These are phyloP conservation scores for Drosophila chauvacae DNA, from an alignment of 1,140 invertebrate species.

Conservation along the genomic window DNA sequence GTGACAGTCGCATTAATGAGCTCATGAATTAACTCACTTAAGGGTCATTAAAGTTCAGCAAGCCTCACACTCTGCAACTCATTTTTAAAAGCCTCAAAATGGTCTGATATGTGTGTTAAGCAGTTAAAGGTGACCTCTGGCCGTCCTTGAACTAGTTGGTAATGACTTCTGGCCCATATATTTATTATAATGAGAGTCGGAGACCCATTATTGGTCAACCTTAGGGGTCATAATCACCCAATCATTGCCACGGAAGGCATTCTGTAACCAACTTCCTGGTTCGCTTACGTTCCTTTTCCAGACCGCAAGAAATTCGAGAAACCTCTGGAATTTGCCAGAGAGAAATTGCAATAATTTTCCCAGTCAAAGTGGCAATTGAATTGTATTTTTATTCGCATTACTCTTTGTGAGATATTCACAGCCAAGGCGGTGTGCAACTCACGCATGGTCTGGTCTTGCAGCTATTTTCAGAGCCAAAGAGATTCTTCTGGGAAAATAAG, in stretches of 20 bases:
- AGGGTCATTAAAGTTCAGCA: conserved; percentile 21
- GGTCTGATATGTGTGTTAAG: neutral
- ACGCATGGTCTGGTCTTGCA: neutral
- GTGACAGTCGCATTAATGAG: conserved; percentile 7
- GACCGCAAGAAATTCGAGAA: conserved; percentile 17
- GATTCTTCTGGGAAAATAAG: neutral
- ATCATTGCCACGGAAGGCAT: conserved; percentile 1
- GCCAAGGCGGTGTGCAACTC: neutral
- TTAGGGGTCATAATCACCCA: conserved; percentile 1
- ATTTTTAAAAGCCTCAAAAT: conserved; percentile 1
- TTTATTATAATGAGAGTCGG: conserved; percentile 5
- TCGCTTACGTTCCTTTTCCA: neutral
- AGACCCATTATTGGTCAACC: conserved; percentile 30
- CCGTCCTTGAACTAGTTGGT: conserved; percentile 17
- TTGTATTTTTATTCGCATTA: conserved; percentile 9
- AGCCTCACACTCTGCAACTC: too few relatives aligned
- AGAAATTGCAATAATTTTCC: conserved; percentile 11
- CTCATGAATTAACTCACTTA: conserved; percentile 9
- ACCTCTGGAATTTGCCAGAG: neutral
- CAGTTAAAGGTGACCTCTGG: conserved; percentile 2
- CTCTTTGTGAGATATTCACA: conserved; percentile 8
- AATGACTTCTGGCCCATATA: conserved; percentile 12
- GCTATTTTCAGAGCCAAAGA: neutral
- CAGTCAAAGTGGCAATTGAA: neutral
- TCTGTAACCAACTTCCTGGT: conserved; percentile 1